Base-by-base conservation (phyloP, 1,140 invertebrate species). In the Cotesia vestalis region DNA sequence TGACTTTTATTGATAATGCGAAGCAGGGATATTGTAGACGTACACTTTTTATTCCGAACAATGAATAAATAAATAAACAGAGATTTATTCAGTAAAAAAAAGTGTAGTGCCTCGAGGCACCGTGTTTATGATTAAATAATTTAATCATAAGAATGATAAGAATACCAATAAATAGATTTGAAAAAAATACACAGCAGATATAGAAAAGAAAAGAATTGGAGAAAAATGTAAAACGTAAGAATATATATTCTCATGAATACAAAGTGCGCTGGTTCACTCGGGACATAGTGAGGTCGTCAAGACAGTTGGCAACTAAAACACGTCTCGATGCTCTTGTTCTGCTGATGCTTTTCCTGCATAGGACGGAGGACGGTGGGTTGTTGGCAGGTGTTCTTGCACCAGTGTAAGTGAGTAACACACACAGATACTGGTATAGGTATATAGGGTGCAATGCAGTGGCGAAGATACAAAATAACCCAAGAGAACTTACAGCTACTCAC, bases 391-490 rank as follows among this genome's bases (percentile, higher is more conserved):
- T 27, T 27, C 27, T 27, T 46, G 40, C 40, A 46, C 52, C 34
- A 36, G 36, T 40, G 27, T 11, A 27, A 61, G 9, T 12, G 4
- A 64, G 35, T 12, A 38, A 38, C 9, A 64, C 11, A 64, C 35
- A 46, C 27, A 27, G 3, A 27, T 27, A 27, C 27, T 27, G 2
- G 0, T 27, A 51, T 11, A 2, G 14, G 27, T 38, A 51, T 51
- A 64, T 27, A 55, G 51, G 34, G 8, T 38, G 62, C 40, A n/a
- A 20, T 36, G 66, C 9, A 55, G 11, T 40, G 36, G 27, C 59
- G 63, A 64, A 66, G 64, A 71, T 71, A 74, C 59, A 55, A 71
- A 74, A 40, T 71, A 74, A 74, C 69, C 66, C 63, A 69, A 66
- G 55, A 55, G 62, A 57, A 61, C 66, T 73, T 69, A 64, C 62